Evolutionary conservation across 2,113 vertebrate genomes (phyloP).

Genomic region (western clawed frog (Xenopus tropicalis)): UCB_Xtro_10.0 CM004443.2:126557501-126558000

Average conservation of each 20-base stretch:
- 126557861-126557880: not conserved
- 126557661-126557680: conserved; percentile 32
- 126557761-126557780: conserved; percentile 17
- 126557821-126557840: conserved; percentile 8
- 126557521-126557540: conserved; percentile 24
- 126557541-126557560: not conserved
- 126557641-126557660: conserved; percentile 24
- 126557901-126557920: too few species aligned
- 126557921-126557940: too few species aligned
- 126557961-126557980: too few species aligned
- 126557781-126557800: conserved; percentile 5
- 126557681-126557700: conserved; percentile 40
- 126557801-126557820: conserved; percentile 17
- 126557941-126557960: too few species aligned
- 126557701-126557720: conserved; percentile 38
- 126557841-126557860: not conserved
- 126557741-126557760: conserved; percentile 34
- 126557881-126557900: too few species aligned
- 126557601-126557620: conserved; percentile 39
- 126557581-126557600: conserved; percentile 41
- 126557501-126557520: conserved; percentile 8
- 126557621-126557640: conserved; percentile 34
- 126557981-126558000: too few species aligned
- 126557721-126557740: conserved; percentile 25
- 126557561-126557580: conserved; percentile 38